Base-by-base conservation (phyloP, 2,888 invertebrate species). In the Scelioninae gen. 1 region DNA sequence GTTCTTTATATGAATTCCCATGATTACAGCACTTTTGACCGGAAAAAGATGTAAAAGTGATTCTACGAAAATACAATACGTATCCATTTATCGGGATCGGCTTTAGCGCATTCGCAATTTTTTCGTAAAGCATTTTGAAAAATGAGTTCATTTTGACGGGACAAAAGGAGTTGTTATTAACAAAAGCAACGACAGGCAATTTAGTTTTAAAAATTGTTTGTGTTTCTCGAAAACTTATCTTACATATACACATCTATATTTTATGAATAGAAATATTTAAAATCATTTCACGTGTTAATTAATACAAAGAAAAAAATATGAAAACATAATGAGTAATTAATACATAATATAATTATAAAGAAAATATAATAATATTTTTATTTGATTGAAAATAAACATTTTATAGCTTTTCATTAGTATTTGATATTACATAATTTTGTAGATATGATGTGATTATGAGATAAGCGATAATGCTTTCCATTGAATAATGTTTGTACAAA, bases 21-120 rank as follows among this genome's bases (percentile, higher is more conserved):
- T 79, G 79, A 79, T 79, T 79, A 79, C 79, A 72, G 72, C 79
- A 79, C 79, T 71, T 63, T 63, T 71, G 71, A 58, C 56, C 78
- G 78, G 71, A 78, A 78, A 69, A 78, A 78, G 77, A 71, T 63
- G 78, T 78, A 78, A 78, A 78, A 78, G 63, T 49, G 71, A 63
- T 78, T 71, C 56, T 56, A 32, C 71, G 43, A 78, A 78, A 78
- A 78, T 71, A 78, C 78, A 78, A 78, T 77, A 63, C 77, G 58
- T 53, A 76, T 76, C 76, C 76, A 68, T 76, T 76, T 76, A 76
- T 76, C 53, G 60, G 51, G 32, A 65, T 75, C 75, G 65, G 75
- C 75, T 75, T 65, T 75, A 43, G 29, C 56, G 65, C 56, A 75
- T 75, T 65, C 74, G 56, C 29, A 29, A 11, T 13, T 32, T 68